Conservation (phyloP, 2,113 vertebrate species). For the Podarcis raffonei region DNA sequence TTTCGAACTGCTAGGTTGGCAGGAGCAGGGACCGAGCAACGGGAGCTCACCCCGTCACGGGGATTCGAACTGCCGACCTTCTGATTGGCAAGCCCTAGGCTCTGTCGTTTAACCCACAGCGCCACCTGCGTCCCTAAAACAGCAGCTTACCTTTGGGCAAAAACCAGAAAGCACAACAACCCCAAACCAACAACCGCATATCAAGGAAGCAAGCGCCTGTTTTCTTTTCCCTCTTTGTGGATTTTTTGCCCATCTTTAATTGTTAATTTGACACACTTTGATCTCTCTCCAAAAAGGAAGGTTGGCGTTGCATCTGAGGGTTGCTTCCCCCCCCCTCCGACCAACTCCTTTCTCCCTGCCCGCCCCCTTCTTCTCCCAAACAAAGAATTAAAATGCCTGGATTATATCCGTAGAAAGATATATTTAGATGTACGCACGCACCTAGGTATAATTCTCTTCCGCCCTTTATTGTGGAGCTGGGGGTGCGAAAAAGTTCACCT, state of each 20-base stretch:
- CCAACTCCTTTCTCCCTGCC: neutral
- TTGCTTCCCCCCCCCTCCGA: neutral
- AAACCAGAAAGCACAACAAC: neutral
- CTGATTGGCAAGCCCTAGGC: too few relatives aligned
- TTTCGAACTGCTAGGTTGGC: too few relatives aligned
- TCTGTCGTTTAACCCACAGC: too few relatives aligned
- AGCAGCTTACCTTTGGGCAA: neutral
- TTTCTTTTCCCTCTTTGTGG: neutral
- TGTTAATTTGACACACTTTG: neutral
- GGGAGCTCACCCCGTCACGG: too few relatives aligned
- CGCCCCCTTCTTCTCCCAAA: neutral
- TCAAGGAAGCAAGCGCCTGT: neutral
- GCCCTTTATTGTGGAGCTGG: neutral
- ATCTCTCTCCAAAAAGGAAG: conserved; percentile 10
- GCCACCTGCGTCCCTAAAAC: neutral
- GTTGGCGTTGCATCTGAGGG: conserved; percentile 6
- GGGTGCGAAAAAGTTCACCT: neutral
- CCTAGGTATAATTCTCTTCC: neutral
- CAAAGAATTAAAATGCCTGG: conserved; percentile 9
- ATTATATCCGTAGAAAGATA: neutral
- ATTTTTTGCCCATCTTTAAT: neutral
- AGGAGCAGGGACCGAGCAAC: too few relatives aligned
- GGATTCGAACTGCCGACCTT: too few relatives aligned
- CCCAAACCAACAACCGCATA: neutral
- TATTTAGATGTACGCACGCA: too few relatives aligned